These are phyloP conservation scores for Phoeniculus purpureus DNA, from an alignment of 2,797 vertebrate genomes.

Conservation along the genomic window DNA sequence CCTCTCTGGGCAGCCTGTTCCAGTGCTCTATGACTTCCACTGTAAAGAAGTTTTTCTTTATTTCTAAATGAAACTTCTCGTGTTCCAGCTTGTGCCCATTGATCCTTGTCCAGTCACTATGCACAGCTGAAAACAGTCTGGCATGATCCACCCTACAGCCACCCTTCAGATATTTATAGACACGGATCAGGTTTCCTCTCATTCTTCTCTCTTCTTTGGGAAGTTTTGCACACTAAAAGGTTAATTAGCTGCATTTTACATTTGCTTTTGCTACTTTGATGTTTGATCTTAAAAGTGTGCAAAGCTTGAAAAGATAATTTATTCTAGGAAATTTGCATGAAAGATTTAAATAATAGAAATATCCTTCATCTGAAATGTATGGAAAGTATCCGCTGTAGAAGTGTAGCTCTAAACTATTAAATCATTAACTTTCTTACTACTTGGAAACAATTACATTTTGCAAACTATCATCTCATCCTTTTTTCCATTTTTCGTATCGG, in stretches of 20 bases:
- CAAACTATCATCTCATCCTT: background rate
- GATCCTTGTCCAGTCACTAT: no score
- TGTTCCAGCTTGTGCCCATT: no score
- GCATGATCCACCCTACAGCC: no score
- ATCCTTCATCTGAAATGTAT: background rate
- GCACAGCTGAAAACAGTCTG: no score
- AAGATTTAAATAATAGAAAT: conserved; percentile 1
- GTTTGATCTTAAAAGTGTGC: background rate
- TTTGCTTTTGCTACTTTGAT: background rate
- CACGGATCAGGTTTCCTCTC: no score
- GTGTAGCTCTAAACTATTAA: conserved; percentile 21
- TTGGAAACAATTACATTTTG: conserved; percentile 10
- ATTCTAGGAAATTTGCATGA: background rate
- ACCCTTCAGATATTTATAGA: no score
- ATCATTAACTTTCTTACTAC: conserved; percentile 29
- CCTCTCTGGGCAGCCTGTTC: no score
- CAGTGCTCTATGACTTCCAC: no score
- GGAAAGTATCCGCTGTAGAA: background rate
- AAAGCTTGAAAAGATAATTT: background rate
- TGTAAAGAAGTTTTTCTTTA: no score
- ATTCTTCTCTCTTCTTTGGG: background rate
- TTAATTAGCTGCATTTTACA: background rate
- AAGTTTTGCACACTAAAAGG: background rate
- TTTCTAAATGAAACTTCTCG: no score
- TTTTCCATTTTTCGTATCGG: conserved; percentile 8